Conservation (phyloP, 2,888 invertebrate genomes). For the Sicus ferrugineus region DNA sequence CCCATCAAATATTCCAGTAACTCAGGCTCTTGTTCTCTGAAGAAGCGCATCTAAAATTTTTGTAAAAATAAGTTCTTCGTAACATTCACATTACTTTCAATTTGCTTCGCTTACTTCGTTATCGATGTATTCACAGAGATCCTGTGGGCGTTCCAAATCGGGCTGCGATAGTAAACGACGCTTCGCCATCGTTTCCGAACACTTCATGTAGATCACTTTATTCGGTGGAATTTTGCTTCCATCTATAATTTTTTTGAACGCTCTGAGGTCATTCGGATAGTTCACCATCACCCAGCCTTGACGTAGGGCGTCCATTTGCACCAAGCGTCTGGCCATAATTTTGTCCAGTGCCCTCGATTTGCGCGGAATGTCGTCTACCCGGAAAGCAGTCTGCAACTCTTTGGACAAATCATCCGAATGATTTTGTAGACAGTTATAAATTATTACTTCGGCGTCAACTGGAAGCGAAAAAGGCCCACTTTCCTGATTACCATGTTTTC, state of each 20-base stretch:
- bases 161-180: constrained; percentile 48
- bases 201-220: constrained; percentile 55
- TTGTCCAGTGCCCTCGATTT: constrained; percentile 50
- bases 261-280: constrained; percentile 67
- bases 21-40: constrained; percentile 44
- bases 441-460: constrained; percentile 55
- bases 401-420: constrained; percentile 44
- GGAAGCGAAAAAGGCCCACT: neutral
- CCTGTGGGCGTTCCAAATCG: constrained; percentile 47
- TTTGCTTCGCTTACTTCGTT: constrained; percentile 42
- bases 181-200: constrained; percentile 50
- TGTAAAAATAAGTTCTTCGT: neutral
- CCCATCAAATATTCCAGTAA: constrained; percentile 52
- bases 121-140: constrained; percentile 47
- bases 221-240: constrained; percentile 69
- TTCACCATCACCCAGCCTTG: constrained; percentile 71
- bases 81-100: neutral
- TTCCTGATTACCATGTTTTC: neutral
- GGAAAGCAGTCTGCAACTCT: constrained; percentile 47
- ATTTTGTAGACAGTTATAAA: constrained; percentile 49
- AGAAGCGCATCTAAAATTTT: constrained; percentile 51
- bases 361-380: constrained; percentile 44
- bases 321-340: constrained; percentile 52
- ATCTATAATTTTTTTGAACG: constrained; percentile 67
- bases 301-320: constrained; percentile 65